Evolutionary conservation across 2,797 vertebrate genomes (phyloP).

Genomic region (Myotis myotis): DNA sequence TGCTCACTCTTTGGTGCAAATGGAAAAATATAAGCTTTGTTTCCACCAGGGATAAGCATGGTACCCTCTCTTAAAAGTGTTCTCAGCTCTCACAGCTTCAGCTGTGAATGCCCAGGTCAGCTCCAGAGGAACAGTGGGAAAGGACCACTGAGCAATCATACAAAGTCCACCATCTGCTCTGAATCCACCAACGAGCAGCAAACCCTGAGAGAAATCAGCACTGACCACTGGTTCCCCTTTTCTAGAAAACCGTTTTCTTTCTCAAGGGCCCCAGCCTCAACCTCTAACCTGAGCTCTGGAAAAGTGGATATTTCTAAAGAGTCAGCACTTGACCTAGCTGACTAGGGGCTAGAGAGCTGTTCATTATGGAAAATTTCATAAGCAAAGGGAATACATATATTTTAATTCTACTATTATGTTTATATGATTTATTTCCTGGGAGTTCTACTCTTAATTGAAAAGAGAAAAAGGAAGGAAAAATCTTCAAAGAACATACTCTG

Average conservation of each 20-base stretch:
- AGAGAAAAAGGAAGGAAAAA: slow-evolving; percentile 37
- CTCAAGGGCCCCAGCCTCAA: neutral
- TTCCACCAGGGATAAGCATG: neutral
- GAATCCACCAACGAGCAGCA: neutral
- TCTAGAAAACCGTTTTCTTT: slow-evolving; percentile 16
- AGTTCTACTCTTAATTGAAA: slow-evolving; percentile 71
- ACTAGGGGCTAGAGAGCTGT: slow-evolving; percentile 74
- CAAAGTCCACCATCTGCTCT: neutral
- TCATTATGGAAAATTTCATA: slow-evolving; percentile 83
- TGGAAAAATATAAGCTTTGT: neutral
- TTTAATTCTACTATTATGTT: slow-evolving; percentile 81
- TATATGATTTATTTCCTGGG: slow-evolving; percentile 80
- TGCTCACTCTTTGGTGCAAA: neutral
- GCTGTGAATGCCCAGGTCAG: neutral
- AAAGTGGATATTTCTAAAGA: slow-evolving; percentile 36
- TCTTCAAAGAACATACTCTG: neutral
- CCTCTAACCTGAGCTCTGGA: neutral
- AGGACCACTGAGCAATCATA: neutral
- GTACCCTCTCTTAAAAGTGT: neutral
- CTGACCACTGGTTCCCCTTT: neutral
- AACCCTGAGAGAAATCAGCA: neutral
- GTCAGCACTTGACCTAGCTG: slow-evolving; percentile 69
- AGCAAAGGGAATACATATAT: slow-evolving; percentile 80
- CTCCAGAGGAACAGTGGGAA: neutral
- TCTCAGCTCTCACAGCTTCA: neutral